phyloP scores from a whole-genome alignment of 37 sponge, comb jelly and placozoan species.

The Cladorhizidae sp. region DNA sequence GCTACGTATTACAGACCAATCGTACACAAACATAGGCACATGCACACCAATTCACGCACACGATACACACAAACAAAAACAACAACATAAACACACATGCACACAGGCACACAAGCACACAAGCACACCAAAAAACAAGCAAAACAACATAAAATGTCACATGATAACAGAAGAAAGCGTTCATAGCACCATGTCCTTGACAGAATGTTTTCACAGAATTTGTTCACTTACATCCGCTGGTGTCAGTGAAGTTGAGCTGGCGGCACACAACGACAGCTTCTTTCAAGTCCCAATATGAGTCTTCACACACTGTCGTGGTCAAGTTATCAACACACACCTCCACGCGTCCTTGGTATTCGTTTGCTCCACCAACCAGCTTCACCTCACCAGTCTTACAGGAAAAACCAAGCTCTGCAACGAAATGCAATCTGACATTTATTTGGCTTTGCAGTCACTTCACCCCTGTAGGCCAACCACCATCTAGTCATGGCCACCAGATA shows the following conservation, averaged over 20 bases:
- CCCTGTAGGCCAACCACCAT: too few relatives aligned
- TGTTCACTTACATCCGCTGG: background rate
- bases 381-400: conserved; percentile 27
- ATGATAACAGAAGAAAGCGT: background rate
- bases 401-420: conserved; percentile 14
- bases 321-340: conserved; percentile 31
- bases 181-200: background rate
- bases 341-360: conserved; percentile 35
- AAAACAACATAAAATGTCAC: background rate
- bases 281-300: background rate
- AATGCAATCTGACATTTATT: too few relatives aligned
- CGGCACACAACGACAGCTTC: conserved; percentile 47
- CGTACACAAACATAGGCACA: background rate
- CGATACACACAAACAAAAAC: too few relatives aligned
- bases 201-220: background rate
- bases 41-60: too few relatives aligned
- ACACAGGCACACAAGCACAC: too few relatives aligned
- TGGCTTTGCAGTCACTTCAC: too few relatives aligned
- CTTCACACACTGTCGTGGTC: conserved; percentile 38
- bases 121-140: too few relatives aligned
- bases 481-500: too few relatives aligned
- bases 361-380: conserved; percentile 29
- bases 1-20: background rate
- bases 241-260: conserved; percentile 24
- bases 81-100: too few relatives aligned